Conservation (phyloP, 2,797 vertebrate species). For the Mus caroli region DNA sequence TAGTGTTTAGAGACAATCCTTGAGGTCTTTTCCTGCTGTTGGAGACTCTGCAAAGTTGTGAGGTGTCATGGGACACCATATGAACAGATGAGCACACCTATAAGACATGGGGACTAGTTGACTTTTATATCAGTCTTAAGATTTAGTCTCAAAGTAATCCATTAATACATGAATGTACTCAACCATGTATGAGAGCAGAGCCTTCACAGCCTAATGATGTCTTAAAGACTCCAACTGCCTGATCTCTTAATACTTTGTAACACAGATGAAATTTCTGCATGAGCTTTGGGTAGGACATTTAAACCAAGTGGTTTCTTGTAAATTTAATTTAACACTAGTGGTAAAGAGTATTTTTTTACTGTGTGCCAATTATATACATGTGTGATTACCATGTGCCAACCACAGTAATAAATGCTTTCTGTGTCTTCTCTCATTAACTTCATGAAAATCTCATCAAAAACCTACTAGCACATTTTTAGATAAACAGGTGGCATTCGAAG, state of each 20-base stretch:
- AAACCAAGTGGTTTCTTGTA: neutral
- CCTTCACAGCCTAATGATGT: neutral
- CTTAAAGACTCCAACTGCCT: neutral
- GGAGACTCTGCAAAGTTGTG: neutral
- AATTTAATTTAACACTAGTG: neutral
- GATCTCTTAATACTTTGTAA: neutral
- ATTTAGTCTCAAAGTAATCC: neutral
- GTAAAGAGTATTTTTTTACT: neutral
- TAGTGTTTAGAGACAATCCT: neutral
- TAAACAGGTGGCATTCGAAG: neutral
- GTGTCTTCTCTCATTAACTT: neutral
- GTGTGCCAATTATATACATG: neutral
- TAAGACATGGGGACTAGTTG: neutral
- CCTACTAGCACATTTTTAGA: conserved; percentile 8
- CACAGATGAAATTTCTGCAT: neutral
- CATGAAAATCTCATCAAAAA: neutral
- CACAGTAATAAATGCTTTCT: neutral
- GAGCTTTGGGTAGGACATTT: neutral
- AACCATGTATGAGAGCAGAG: neutral
- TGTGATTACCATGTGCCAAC: neutral
- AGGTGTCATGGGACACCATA: neutral
- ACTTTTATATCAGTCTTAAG: neutral
- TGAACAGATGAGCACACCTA: neutral
- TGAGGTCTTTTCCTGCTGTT: neutral
- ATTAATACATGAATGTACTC: neutral